A percentile compares a stretch with the other conserved stretches of the same genome.
Evolutionary conservation across 2,888 invertebrate genomes (phyloP).

Genomic region (Heteromurus nitidus): DNA sequence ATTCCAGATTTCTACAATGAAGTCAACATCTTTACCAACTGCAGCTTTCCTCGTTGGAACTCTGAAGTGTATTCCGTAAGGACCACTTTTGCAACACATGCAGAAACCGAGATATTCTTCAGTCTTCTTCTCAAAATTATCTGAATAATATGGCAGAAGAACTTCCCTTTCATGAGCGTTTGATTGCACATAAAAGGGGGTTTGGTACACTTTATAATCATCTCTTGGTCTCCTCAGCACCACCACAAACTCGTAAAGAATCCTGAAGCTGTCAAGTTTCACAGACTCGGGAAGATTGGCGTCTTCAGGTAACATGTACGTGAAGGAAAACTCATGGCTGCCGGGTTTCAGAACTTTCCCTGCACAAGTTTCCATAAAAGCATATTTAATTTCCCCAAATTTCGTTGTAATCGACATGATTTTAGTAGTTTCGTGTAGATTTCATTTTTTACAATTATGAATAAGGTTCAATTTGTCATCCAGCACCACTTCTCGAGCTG

Average conservation of each 20-base stretch:
- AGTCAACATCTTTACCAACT: slow-evolving; percentile 49
- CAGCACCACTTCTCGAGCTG: slow-evolving; percentile 45
- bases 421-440: background rate
- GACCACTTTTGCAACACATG: slow-evolving; percentile 52
- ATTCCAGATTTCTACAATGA: slow-evolving; percentile 57
- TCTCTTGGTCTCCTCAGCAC: slow-evolving; percentile 60
- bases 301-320: slow-evolving; percentile 41
- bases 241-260: slow-evolving; percentile 63
- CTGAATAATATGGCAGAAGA: no score
- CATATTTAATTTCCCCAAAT: background rate
- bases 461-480: slow-evolving; percentile 60
- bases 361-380: slow-evolving; percentile 20
- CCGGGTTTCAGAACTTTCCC: slow-evolving; percentile 69
- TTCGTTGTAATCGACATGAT: background rate
- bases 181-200: slow-evolving; percentile 60
- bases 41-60: slow-evolving; percentile 38
- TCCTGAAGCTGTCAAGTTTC: slow-evolving; percentile 52
- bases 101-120: slow-evolving; percentile 41
- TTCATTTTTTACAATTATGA: slow-evolving; percentile 56
- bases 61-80: slow-evolving; percentile 47
- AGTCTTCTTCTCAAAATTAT: slow-evolving; percentile 27
- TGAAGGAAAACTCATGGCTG: slow-evolving; percentile 63
- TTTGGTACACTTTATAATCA: slow-evolving; percentile 66
- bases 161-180: no score
- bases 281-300: slow-evolving; percentile 56